A percentile compares a stretch with the other conserved stretches of the same genome.
These are phyloP conservation scores for Uloborus diversus DNA, from an alignment of 1,140 invertebrate species.

Conservation along the genomic window DNA sequence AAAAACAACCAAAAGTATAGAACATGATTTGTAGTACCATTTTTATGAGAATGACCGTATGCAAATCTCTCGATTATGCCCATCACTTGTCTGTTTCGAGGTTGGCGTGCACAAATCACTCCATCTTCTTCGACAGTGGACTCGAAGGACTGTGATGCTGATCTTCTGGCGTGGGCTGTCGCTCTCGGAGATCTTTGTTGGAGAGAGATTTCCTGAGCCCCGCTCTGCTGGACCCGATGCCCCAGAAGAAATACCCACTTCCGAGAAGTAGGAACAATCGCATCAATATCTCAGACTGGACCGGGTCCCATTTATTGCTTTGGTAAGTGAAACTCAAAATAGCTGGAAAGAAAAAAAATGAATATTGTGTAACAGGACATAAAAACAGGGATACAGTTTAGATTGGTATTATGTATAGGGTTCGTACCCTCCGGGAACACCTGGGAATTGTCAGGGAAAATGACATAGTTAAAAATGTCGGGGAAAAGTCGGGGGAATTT, in stretches of 20 bases:
- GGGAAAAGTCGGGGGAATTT: too few species aligned
- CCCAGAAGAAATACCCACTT: conserved; percentile 45
- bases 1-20: too few species aligned
- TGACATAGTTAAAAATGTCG: too few species aligned
- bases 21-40: too few species aligned
- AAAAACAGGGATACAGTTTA: too few species aligned
- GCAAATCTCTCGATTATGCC: too few species aligned
- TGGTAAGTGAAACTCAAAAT: conserved; percentile 14
- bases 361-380: too few species aligned
- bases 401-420: too few species aligned
- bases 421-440: too few species aligned
- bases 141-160: not conserved
- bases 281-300: conserved; percentile 9
- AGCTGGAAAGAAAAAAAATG: conserved; percentile 3
- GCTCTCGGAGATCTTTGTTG: conserved; percentile 37
- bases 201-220: conserved; percentile 36
- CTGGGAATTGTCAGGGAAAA: too few species aligned
- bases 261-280: conserved; percentile 13
- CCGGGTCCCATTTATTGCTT: conserved; percentile 17
- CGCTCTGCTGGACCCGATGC: conserved; percentile 33
- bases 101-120: not conserved
- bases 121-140: not conserved
- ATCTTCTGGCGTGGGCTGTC: conserved; percentile 26
- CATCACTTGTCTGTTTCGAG: too few species aligned
- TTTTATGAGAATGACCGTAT: too few species aligned